Percentiles rank a stretch among this genome's conserved stretches.
These are phyloP conservation scores for Nomada ferruginata DNA, from an alignment of 2,888 invertebrate genomes.

Conservation along the genomic window DNA sequence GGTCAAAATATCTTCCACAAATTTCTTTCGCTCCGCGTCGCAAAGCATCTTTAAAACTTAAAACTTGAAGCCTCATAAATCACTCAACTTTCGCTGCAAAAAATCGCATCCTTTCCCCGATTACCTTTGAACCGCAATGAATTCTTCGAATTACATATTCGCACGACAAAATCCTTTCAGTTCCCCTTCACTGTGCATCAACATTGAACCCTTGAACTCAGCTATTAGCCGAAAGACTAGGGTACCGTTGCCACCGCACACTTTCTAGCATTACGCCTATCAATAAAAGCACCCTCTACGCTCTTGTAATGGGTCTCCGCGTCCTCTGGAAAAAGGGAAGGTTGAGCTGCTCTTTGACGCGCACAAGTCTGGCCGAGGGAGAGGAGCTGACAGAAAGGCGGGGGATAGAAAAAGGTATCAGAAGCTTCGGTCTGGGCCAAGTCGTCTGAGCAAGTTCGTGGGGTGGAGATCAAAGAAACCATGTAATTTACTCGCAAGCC, in stretches of 20 bases:
- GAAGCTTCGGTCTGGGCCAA: constrained; percentile 51
- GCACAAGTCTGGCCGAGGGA: constrained; percentile 47
- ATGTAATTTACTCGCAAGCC: constrained; percentile 60
- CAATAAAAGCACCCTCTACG: constrained; percentile 3
- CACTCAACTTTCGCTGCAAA: neutral
- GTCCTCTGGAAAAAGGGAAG: constrained; percentile 18
- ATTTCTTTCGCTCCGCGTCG: neutral
- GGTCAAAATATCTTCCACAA: neutral
- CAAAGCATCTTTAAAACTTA: neutral
- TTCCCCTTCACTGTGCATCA: neutral
- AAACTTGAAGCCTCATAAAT: neutral
- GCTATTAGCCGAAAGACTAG: constrained; percentile 16
- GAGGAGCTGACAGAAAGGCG: neutral
- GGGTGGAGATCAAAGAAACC: constrained; percentile 64
- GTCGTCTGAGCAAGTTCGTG: constrained; percentile 55
- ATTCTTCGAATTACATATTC: too few species aligned
- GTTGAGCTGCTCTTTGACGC: constrained; percentile 53
- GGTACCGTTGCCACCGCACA: neutral
- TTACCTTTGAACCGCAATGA: too few species aligned
- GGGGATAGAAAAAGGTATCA: constrained; percentile 62
- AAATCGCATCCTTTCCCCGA: neutral
- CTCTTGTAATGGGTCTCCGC: constrained; percentile 23
- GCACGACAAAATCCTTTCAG: neutral
- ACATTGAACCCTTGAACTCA: neutral
- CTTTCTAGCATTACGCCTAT: constrained; percentile 13